A percentile compares a stretch with the other conserved stretches of the same genome.
Evolutionary conservation across 2,888 invertebrate species (phyloP).

Genomic region (Mesorhabditis belari): DNA sequence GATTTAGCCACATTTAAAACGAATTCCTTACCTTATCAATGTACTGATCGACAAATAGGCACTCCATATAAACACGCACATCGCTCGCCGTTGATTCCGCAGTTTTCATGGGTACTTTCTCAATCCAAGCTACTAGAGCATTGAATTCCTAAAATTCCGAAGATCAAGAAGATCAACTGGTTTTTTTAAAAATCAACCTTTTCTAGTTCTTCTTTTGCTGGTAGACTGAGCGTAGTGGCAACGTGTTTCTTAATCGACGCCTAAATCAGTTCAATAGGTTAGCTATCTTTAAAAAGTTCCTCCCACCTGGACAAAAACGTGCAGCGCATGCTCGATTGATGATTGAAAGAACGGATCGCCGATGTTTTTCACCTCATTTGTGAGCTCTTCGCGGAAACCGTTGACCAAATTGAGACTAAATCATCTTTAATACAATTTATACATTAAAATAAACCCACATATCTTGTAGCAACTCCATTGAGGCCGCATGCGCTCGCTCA

Average conservation of each 20-base stretch:
- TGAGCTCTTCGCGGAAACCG: not conserved
- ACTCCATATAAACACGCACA: not conserved
- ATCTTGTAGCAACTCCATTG: no score
- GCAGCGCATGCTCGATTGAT: not conserved
- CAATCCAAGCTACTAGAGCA: no score
- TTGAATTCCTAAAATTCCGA: no score
- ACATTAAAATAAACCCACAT: no score
- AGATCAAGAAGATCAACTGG: no score
- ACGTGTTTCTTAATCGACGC: not conserved
- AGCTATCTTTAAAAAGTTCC: not conserved
- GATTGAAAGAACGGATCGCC: not conserved
- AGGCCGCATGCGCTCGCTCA: no score
- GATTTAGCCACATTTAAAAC: not conserved
- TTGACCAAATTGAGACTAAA: no score
- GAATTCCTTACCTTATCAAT: not conserved
- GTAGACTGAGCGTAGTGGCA: not conserved
- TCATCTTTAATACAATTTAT: no score
- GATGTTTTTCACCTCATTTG: not conserved
- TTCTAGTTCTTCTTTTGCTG: not conserved
- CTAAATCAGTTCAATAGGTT: not conserved
- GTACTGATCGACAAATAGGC: not conserved
- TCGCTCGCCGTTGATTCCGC: no score
- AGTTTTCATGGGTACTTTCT: not conserved
- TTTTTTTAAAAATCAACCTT: no score
- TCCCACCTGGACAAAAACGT: not conserved